Evolutionary conservation across 2,888 invertebrate genomes (phyloP).

Genomic region (Brachyptera risi): DNA sequence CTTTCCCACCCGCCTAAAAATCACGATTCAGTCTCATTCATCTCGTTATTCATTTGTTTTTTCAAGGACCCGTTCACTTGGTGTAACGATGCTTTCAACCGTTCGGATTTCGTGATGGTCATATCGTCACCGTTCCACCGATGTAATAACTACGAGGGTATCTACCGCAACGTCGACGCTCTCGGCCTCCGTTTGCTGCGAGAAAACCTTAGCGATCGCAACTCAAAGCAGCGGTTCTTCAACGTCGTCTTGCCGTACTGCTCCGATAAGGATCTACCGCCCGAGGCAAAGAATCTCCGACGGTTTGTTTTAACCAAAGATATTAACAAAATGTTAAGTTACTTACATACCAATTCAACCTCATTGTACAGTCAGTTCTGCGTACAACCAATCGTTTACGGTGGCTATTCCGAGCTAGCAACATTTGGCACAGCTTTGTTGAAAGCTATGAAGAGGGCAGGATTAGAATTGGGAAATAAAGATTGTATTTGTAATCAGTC

Average conservation of each 20-base stretch:
- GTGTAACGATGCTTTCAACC: slow-evolving; percentile 41
- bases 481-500: slow-evolving; percentile 1
- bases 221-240: slow-evolving; percentile 39
- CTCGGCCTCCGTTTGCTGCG: slow-evolving; percentile 39
- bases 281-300: slow-evolving; percentile 41
- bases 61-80: slow-evolving; percentile 43
- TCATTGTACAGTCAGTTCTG: background rate
- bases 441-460: slow-evolving; percentile 1
- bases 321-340: slow-evolving; percentile 35
- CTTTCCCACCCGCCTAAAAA: no score
- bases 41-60: no score
- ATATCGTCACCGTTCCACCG: slow-evolving; percentile 40
- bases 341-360: slow-evolving; percentile 14
- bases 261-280: slow-evolving; percentile 40
- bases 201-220: slow-evolving; percentile 38
- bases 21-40: no score
- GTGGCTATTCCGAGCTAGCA: slow-evolving; percentile 2
- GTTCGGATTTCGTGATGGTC: slow-evolving; percentile 41
- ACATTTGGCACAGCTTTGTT: background rate
- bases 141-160: slow-evolving; percentile 24
- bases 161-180: slow-evolving; percentile 41
- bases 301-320: slow-evolving; percentile 41
- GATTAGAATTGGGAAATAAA: background rate
- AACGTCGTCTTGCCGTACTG: slow-evolving; percentile 43
- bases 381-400: background rate